Conservation (phyloP, 2,888 invertebrate species). For the Hipparchia semele region DNA sequence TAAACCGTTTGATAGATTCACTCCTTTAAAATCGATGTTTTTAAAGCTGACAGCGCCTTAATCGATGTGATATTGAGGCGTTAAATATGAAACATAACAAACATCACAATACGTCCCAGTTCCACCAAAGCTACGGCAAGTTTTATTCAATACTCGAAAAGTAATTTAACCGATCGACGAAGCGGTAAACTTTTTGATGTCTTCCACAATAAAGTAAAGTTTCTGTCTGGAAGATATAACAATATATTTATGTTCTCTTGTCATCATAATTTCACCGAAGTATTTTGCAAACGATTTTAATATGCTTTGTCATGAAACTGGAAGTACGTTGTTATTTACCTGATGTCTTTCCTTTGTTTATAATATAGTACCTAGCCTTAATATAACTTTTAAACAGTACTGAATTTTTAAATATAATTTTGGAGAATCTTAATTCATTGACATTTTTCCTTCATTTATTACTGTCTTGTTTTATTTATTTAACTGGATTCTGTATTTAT, state of each 20-base stretch:
- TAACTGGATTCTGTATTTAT: no score
- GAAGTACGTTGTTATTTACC: background rate
- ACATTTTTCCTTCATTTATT: no score
- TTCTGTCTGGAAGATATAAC: slow-evolving; percentile 6
- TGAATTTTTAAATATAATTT: no score
- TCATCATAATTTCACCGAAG: background rate
- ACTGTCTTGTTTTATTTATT: no score
- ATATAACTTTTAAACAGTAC: no score
- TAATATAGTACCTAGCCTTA: no score
- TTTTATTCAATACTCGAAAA: slow-evolving; percentile 13
- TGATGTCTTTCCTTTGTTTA: background rate
- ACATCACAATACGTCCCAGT: slow-evolving; percentile 4
- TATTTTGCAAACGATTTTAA: background rate
- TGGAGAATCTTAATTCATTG: no score
- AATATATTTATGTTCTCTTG: background rate
- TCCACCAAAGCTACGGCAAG: slow-evolving; percentile 2
- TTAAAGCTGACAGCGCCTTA: no score
- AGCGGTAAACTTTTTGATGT: slow-evolving; percentile 10
- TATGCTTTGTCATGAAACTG: background rate
- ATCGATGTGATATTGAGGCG: no score
- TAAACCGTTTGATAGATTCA: no score
- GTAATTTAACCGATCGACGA: slow-evolving; percentile 18
- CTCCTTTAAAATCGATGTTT: no score
- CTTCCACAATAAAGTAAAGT: background rate
- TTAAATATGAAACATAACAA: no score